These are phyloP conservation scores for Tetanocera ferruginea DNA, from an alignment of 2,888 invertebrate species.

Conservation along the genomic window DNA sequence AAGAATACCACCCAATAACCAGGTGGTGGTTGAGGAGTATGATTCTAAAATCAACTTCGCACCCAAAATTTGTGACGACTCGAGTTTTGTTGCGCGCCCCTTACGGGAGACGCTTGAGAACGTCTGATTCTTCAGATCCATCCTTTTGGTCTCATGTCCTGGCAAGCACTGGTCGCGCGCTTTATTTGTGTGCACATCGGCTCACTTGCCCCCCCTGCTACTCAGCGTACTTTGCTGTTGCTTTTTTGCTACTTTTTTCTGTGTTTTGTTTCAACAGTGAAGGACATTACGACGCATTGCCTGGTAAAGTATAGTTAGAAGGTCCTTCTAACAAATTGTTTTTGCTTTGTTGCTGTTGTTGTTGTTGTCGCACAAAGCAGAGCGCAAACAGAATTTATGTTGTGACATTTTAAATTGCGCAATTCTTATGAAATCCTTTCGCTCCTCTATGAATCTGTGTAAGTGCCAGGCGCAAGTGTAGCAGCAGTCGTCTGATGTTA, in stretches of 20 bases:
- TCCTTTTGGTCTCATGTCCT: neutral
- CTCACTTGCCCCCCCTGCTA: slow-evolving; percentile 49
- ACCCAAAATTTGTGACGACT: slow-evolving; percentile 39
- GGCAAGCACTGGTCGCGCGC: slow-evolving; percentile 30
- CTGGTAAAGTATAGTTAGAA: slow-evolving; percentile 33
- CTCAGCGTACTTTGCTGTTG: slow-evolving; percentile 42
- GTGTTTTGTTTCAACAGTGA: slow-evolving; percentile 38
- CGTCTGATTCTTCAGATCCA: neutral
- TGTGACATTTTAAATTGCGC: slow-evolving; percentile 70
- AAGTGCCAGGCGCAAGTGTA: slow-evolving; percentile 49
- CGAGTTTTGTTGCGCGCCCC: neutral
- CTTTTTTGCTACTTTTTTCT: slow-evolving; percentile 23
- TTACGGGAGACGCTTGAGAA: neutral
- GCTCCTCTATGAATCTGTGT: slow-evolving; percentile 45
- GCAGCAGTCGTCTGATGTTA: slow-evolving; percentile 41
- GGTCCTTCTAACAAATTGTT: slow-evolving; percentile 58
- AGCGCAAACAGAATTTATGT: slow-evolving; percentile 69
- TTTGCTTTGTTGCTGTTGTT: slow-evolving; percentile 46
- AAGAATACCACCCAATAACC: neutral
- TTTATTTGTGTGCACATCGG: slow-evolving; percentile 59
- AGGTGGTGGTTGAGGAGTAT: neutral
- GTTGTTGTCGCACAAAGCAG: slow-evolving; percentile 58
- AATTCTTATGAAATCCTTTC: slow-evolving; percentile 70
- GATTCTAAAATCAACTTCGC: slow-evolving; percentile 39
- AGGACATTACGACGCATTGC: slow-evolving; percentile 37